Evolutionary conservation across 2,888 invertebrate genomes (phyloP).

Genomic region (Bruchidius siliquastri): DNA sequence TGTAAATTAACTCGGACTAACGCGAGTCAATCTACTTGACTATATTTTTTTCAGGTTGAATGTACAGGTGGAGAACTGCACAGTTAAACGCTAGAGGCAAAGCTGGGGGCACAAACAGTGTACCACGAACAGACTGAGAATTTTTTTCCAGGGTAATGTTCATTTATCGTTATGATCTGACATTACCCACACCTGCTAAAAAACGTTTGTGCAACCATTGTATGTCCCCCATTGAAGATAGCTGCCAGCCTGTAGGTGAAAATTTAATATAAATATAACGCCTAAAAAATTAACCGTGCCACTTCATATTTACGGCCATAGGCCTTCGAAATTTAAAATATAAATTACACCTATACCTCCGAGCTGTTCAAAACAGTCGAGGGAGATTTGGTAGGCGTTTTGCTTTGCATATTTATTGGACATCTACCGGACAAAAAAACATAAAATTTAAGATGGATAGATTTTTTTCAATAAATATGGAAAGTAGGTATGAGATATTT

Average conservation of each 20-base stretch:
- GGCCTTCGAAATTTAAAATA: not conserved
- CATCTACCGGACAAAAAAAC: not conserved
- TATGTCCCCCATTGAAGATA: not conserved
- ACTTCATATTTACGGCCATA: not conserved
- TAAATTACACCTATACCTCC: not conserved
- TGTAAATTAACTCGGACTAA: too few species aligned
- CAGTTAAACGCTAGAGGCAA: too few species aligned
- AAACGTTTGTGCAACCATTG: too few species aligned
- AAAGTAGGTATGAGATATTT: not conserved
- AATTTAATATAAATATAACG: not conserved
- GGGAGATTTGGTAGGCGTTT: not conserved
- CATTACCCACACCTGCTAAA: too few species aligned
- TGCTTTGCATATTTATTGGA: not conserved
- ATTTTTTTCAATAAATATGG: not conserved
- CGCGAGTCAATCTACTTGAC: too few species aligned
- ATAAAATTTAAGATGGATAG: not conserved
- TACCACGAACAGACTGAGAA: too few species aligned
- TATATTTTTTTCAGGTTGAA: too few species aligned
- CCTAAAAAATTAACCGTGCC: not conserved
- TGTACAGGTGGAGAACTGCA: too few species aligned
- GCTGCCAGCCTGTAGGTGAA: not conserved
- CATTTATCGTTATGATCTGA: too few species aligned
- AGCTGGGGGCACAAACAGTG: too few species aligned
- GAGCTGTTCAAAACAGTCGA: not conserved
- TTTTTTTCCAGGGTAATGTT: too few species aligned